Base-by-base conservation (phyloP, 2,797 vertebrate genomes). In the Microctenopoma lineatum region DNA sequence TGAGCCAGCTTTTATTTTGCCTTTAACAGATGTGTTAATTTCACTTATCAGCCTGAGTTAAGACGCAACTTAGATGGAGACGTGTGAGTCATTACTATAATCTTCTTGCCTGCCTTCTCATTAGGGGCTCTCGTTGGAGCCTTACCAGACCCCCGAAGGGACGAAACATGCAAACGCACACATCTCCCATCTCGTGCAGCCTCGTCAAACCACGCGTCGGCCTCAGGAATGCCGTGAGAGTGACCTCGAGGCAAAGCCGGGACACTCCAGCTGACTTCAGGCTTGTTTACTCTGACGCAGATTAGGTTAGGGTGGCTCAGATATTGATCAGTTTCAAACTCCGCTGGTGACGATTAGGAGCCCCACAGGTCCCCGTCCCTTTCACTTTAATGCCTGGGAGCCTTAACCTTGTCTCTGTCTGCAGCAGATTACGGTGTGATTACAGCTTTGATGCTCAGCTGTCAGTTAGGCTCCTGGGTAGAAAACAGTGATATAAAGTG, bases 241-340 rank as follows among this genome's bases (percentile, higher is more conserved):
- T 45, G 58, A 51, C 56, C 59, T 73, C 48, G 15, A 64, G 75
- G 26, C 51, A 59, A 46, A 50, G 3, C 4, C 51, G 66, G 21
- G 41, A 13, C 32, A 21, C 26, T 11, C 42, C 6, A n/a, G 26
- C 27, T 59, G 25, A 16, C 41, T 18, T 62, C 53, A 6, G 59
- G 29, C 25, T 61, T 75, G 66, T 78, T 79, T 57, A 64, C 54
- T 8, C 16, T 59, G 16, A 41, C 39, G 58, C 34, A 72, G 36
- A 67, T 26, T 42, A 21, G 56, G 58, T 70, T 52, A 60, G 75
- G 78, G 76, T 69, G 56, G 70, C 48, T 63, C 58, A 44, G 27
- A 55, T 56, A 53, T 66, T 12, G 13, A 77, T 71, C 71, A 70
- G 45, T 18, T 41, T 64, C 53, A 34, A 21, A 80, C 44, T 55